A percentile compares a stretch with the other conserved stretches of the same genome.
Evolutionary conservation across 2,113 vertebrate genomes (phyloP).

Genomic region (Zapornia atra): DNA sequence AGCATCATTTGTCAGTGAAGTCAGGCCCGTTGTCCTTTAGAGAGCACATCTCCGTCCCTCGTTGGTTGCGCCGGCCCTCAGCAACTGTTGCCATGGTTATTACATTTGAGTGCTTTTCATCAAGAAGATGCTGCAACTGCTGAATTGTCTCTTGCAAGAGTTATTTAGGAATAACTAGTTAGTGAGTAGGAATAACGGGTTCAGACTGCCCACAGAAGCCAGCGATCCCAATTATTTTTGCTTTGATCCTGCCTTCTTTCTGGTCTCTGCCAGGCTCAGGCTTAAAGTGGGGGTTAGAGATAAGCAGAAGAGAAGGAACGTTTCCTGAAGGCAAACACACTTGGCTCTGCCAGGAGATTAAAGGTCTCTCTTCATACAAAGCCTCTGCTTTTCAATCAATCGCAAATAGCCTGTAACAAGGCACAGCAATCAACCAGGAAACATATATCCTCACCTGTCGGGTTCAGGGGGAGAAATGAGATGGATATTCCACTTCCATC

Average conservation of each 20-base stretch:
- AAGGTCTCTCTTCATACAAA: slow-evolving; percentile 49
- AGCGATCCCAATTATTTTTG: slow-evolving; percentile 31
- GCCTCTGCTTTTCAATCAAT: slow-evolving; percentile 48
- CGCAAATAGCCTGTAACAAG: slow-evolving; percentile 24
- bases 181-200: slow-evolving; percentile 36
- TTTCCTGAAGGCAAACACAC: slow-evolving; percentile 25
- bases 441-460: background rate
- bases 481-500: background rate
- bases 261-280: slow-evolving; percentile 1
- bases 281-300: slow-evolving; percentile 13
- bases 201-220: slow-evolving; percentile 28
- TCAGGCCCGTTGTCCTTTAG: background rate
- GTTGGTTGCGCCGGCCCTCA: background rate
- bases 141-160: slow-evolving; percentile 51
- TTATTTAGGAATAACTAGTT: slow-evolving; percentile 50
- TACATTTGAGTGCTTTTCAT: slow-evolving; percentile 50
- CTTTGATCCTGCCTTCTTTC: slow-evolving; percentile 47
- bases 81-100: slow-evolving; percentile 74
- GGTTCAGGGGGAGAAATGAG: background rate
- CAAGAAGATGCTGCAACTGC: slow-evolving; percentile 44
- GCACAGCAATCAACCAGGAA: slow-evolving; percentile 26
- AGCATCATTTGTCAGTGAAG: background rate
- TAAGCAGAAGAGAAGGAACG: slow-evolving; percentile 1
- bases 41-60: background rate
- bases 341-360: slow-evolving; percentile 41